These are phyloP conservation scores for Thelaira solivaga DNA, from an alignment of 2,888 invertebrate species.

Conservation along the genomic window DNA sequence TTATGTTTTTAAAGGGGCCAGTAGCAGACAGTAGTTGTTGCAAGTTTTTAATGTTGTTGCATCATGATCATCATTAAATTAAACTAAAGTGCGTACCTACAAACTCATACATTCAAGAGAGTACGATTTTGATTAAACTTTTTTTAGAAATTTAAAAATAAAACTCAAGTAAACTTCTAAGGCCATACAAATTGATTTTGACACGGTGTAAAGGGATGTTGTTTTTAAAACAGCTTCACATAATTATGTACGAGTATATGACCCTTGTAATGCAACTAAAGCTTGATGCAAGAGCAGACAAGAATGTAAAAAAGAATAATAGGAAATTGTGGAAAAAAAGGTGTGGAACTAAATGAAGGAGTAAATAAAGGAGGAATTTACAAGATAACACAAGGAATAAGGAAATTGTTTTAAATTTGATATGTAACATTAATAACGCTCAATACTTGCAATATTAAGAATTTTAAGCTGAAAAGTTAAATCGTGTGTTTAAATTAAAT, in stretches of 20 bases:
- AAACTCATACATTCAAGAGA: too few relatives aligned
- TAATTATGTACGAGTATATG: conserved; percentile 28
- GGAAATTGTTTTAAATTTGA: background rate
- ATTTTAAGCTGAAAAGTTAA: background rate
- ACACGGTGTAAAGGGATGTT: conserved; percentile 43
- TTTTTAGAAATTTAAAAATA: conserved; percentile 6
- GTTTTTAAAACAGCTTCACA: conserved; percentile 21
- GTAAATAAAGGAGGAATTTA: background rate
- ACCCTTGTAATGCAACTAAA: conserved; percentile 32
- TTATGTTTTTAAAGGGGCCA: background rate
- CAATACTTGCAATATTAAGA: background rate
- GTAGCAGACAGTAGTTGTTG: background rate
- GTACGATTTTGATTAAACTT: conserved; percentile 30
- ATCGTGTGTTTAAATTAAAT: too few relatives aligned
- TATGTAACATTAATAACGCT: background rate
- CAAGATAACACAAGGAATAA: too few relatives aligned
- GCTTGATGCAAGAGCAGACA: background rate
- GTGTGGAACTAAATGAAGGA: background rate
- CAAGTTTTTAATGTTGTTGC: conserved; percentile 10
- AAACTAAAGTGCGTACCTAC: conserved; percentile 3
- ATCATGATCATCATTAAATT: conserved; percentile 14
- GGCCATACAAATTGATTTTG: conserved; percentile 50
- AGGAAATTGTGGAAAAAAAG: background rate
- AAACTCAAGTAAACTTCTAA: conserved; percentile 32
- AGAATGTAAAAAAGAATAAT: background rate